Evolutionary conservation across 2,113 vertebrate species (phyloP), one percentile per base, ranked within the genome.

Genomic region (Pollimyrus isidori): DNA sequence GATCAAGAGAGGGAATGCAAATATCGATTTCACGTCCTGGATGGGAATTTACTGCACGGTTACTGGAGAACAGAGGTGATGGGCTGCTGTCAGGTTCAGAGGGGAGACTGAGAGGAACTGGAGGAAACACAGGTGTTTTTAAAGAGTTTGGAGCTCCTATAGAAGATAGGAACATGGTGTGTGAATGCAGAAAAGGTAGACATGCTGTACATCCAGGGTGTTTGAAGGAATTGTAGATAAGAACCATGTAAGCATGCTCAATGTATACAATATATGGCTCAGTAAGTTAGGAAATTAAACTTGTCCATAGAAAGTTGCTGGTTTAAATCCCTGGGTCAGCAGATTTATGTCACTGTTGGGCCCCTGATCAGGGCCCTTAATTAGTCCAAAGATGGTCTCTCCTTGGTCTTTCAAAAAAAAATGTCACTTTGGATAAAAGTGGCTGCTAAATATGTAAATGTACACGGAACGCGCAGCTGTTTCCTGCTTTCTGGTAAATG

Each of bases 41-140:
- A 91, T 94, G 94, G 93, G 95, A 94, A 96, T 96, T 94, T 95
- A 95, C 95, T 94, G 94, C 93, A 94, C 94, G 93, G 91, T 92
- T 93, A 91, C 93, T 93, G 93, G 94, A 92, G 91, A 95, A 95
- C 88, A 5, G 92, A 91, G 93, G 88, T 89, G 92, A 45, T 88
- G 89, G 89, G 91, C 56, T 90, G 93, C 91, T 91, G 90, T 92
- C 90, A 80, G 88, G 39, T 73, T n/a, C 39, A 21, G 10, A 49
- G 10, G 35, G 9, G 5, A 49, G 42, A 30, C 58, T 26, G 53
- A 62, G 35, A 39, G n/a, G 50, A 52, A 13, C 85, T 23, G 35
- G 39, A 58, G 86, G 53, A 23, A 87, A 53, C 50, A 19, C 21
- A 19, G 30, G n/a, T 52, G 30, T 35, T 30, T 48, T 48, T 80